Conservation (phyloP, 2,113 vertebrate genomes). For the Psilopsiagon aurifrons region DNA sequence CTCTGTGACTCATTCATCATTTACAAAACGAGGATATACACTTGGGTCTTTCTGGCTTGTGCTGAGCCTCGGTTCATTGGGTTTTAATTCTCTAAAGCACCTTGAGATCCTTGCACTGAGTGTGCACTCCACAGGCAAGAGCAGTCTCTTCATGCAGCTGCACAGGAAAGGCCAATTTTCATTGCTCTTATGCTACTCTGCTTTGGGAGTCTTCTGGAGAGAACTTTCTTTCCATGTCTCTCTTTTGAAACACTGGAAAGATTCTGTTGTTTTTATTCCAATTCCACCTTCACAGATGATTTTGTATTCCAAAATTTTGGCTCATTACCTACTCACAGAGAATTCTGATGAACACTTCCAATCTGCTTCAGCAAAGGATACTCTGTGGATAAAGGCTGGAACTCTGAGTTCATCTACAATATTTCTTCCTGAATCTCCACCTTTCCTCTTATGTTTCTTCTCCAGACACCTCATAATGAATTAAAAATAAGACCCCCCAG, state of each 20-base stretch:
- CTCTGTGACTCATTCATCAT: not conserved
- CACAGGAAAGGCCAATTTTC: not conserved
- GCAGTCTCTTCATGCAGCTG: not conserved
- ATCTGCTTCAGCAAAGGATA: not conserved
- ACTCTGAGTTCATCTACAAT: not conserved
- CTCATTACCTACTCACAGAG: not conserved
- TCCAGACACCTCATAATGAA: not conserved
- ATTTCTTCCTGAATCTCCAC: not conserved
- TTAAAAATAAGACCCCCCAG: not conserved
- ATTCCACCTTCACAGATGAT: not conserved
- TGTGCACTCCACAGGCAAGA: not conserved
- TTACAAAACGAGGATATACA: not conserved
- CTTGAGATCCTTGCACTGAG: not conserved
- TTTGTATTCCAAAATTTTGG: not conserved
- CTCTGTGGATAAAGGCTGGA: not conserved
- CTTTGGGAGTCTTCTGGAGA: not conserved
- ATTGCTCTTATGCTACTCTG: not conserved
- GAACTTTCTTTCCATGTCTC: not conserved
- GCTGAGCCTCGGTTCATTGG: not conserved
- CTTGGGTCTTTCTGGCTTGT: not conserved
- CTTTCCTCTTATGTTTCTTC: not conserved
- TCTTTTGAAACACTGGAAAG: not conserved
- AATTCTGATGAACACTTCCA: not conserved
- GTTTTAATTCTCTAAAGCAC: not conserved
- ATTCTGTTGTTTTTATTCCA: not conserved